These are phyloP conservation scores for Helicoverpa zea DNA, from an alignment of 1,140 invertebrate species.

Conservation along the genomic window DNA sequence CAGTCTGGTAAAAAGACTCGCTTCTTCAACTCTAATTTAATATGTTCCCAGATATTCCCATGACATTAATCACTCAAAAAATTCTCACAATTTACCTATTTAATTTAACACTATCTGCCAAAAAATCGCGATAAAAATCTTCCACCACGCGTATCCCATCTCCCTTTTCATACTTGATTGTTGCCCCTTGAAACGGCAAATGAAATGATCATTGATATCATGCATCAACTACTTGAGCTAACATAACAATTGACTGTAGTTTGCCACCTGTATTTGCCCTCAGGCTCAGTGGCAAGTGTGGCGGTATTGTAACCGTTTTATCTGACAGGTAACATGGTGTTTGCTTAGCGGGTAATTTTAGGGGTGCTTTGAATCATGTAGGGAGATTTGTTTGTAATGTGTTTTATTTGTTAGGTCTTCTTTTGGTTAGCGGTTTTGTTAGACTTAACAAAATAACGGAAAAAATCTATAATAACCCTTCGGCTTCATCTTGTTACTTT, in stretches of 20 bases:
- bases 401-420: slow-evolving; percentile 41
- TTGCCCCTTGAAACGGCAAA: not conserved
- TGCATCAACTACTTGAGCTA: slow-evolving; percentile 22
- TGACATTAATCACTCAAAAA: slow-evolving; percentile 11
- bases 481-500: too few relatives aligned
- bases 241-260: slow-evolving; percentile 40
- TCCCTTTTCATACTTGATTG: not conserved
- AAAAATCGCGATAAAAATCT: slow-evolving; percentile 18
- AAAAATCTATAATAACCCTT: too few relatives aligned
- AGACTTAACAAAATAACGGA: not conserved
- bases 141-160: not conserved
- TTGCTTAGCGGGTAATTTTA: slow-evolving; percentile 41
- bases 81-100: slow-evolving; percentile 6
- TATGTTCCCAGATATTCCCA: not conserved
- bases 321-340: slow-evolving; percentile 66
- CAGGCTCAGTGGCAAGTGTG: slow-evolving; percentile 66
- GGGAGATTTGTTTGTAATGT: slow-evolving; percentile 7
- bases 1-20: too few relatives aligned
- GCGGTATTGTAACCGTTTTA: slow-evolving; percentile 40
- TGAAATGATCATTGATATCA: slow-evolving; percentile 12
- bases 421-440: slow-evolving; percentile 1
- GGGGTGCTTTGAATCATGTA: not conserved
- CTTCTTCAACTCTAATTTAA: too few relatives aligned
- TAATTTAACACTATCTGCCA: not conserved
- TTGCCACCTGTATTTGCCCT: slow-evolving; percentile 79